Base-by-base conservation (phyloP, 2,888 invertebrate species). In the Dryocosmus kuriphilus region DNA sequence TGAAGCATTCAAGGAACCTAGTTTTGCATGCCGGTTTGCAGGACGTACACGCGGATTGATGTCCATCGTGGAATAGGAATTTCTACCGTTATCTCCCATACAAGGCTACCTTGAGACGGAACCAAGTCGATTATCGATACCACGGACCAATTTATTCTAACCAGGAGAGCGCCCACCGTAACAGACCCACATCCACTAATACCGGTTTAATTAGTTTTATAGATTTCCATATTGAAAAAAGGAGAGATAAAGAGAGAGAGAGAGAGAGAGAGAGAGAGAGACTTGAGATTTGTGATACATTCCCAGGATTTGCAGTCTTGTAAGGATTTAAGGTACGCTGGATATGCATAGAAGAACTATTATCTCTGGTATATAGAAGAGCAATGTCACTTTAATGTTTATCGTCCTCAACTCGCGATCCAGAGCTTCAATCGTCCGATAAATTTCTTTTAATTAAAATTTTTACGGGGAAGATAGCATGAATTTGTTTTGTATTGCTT, bases 1-100 rank as follows among this genome's bases (percentile, higher is more conserved):
- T 27, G 80, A 80, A 74, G 79, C 81, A 78, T 84, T 81, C 82
- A 81, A 74, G 83, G 84, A 83, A 85, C 79, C 80, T 80, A 82
- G 74, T 81, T 85, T 86, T 83, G 83, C 86, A 84, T 86, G 81
- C 79, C 41, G 74, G 65, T 51, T 71, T 71, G 30, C 71, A 71
- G 71, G 46, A 71, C 51, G 51, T 71, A 46, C 32, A 51, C 51
- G 30, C n/a, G 73, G 79, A 82, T 82, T 82, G 80, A 82, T 82
- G 81, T 79, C 74, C 76, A 76, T 77, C 81, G 74, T 81, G 78
- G 67, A 78, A 81, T 81, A 80, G 81, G 74, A 82, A 80, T 80
- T 80, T 82, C 79, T 81, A 81, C 82, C 82, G 82, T 82, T 82
- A 81, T 78, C 79, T 57, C 35, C 76, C 71, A 71, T 71, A 71